Percentiles rank a stretch among this genome's conserved stretches.
Evolutionary conservation across 2,797 vertebrate species (phyloP).

Genomic region (Aulostomus chinensis): DNA sequence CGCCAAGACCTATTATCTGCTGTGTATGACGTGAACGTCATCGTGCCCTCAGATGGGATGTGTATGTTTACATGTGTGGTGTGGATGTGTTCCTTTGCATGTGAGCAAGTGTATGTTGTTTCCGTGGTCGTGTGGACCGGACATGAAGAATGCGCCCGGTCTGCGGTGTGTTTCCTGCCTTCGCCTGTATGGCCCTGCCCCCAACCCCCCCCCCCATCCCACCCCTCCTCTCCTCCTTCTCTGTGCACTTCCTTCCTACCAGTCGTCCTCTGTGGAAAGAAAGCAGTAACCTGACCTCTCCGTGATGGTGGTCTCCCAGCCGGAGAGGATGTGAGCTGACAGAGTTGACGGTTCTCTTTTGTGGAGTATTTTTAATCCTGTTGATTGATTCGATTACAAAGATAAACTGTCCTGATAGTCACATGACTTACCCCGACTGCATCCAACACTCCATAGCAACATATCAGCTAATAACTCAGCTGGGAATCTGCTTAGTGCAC

Average conservation of each 20-base stretch:
- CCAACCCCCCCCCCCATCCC: too few species aligned
- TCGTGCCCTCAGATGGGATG: constrained; percentile 33
- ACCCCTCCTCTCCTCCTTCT: constrained; percentile 49
- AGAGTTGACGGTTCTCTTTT: constrained; percentile 48
- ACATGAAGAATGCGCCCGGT: constrained; percentile 48
- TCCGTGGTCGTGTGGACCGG: constrained; percentile 54
- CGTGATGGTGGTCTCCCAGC: constrained; percentile 60
- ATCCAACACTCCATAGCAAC: too few species aligned
- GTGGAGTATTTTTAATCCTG: constrained; percentile 62
- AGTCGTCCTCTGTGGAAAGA: constrained; percentile 57
- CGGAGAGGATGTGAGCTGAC: constrained; percentile 71
- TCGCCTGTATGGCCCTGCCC: constrained; percentile 54
- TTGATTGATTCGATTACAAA: constrained; percentile 48
- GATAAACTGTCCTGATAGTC: constrained; percentile 26
- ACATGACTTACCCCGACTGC: neutral
- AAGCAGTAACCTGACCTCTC: constrained; percentile 68
- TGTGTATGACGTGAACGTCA: constrained; percentile 10
- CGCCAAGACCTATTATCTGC: constrained; percentile 15
- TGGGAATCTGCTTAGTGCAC: constrained; percentile 64
- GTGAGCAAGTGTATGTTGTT: constrained; percentile 62
- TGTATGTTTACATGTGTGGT: constrained; percentile 41
- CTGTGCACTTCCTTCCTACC: constrained; percentile 74
- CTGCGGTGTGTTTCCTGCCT: constrained; percentile 74
- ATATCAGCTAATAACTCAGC: constrained; percentile 32
- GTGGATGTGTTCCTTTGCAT: constrained; percentile 56